These are phyloP conservation scores for Morinoia aosen DNA, from an alignment of 2,888 invertebrate species.

Conservation along the genomic window DNA sequence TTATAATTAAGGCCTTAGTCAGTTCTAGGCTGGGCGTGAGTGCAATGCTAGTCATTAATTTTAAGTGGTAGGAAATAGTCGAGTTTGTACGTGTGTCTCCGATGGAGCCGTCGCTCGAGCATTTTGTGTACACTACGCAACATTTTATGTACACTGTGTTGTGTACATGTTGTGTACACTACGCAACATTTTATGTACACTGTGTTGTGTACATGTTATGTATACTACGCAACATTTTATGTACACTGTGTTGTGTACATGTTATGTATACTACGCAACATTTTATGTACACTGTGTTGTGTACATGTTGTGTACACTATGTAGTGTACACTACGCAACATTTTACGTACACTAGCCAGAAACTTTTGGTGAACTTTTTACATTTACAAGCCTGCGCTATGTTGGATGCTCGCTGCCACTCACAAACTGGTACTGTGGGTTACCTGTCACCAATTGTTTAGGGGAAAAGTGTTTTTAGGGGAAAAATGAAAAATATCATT, in stretches of 20 bases:
- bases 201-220: no score
- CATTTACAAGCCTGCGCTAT: not conserved
- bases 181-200: no score
- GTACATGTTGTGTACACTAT: no score
- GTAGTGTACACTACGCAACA: no score
- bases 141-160: no score
- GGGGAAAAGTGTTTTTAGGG: no score
- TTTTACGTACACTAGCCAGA: not conserved
- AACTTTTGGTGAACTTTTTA: not conserved
- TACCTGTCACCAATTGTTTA: no score
- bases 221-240: no score
- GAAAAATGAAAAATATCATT: no score
- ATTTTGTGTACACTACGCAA: not conserved
- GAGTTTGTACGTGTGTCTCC: not conserved
- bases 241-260: not conserved
- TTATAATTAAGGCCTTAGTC: conserved; percentile 46
- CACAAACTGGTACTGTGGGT: not conserved
- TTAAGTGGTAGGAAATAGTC: conserved; percentile 45
- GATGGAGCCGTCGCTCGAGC: not conserved
- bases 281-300: no score
- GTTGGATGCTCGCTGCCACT: not conserved
- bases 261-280: no score
- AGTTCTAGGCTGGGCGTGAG: conserved; percentile 50
- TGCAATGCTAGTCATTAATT: conserved; percentile 59
- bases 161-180: no score